Conservation (phyloP, 2,113 vertebrate species). For the Lepidothrix coronata region DNA sequence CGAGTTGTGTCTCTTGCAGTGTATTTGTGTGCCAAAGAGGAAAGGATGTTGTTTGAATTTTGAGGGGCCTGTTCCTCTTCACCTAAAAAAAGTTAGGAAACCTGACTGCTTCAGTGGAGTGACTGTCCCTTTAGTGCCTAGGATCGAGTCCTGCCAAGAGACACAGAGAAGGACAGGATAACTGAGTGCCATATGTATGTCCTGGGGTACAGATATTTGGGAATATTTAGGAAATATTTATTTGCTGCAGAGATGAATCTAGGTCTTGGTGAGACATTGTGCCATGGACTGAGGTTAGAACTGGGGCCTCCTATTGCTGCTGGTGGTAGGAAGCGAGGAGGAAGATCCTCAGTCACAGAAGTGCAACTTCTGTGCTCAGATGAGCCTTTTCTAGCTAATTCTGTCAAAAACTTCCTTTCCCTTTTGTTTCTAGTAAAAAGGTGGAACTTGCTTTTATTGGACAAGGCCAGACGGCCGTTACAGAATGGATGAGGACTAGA, state of each 20-base stretch:
- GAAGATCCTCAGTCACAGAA: neutral
- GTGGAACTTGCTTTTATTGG: neutral
- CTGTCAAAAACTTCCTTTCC: neutral
- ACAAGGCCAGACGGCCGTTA: neutral
- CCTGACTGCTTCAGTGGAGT: rapidly evolving
- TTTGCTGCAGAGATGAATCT: neutral
- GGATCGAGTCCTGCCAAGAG: neutral
- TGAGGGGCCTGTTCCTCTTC: neutral
- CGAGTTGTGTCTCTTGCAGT: rapidly evolving
- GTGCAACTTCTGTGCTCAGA: neutral
- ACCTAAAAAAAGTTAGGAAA: neutral
- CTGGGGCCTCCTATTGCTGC: neutral
- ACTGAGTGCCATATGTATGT: neutral
- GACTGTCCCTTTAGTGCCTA: neutral
- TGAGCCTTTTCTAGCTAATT: neutral
- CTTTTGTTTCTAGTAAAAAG: neutral
- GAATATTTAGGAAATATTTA: neutral
- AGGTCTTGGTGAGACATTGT: neutral
- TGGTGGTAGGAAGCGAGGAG: neutral
- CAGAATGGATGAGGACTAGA: neutral
- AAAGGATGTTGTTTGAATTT: neutral
- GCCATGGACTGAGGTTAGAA: neutral
- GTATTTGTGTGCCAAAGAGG: neutral
- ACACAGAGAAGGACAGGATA: neutral
- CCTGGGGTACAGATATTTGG: neutral